Evolutionary conservation across 2,797 vertebrate genomes (phyloP).

Genomic region (Enteromius mattozi): DNA sequence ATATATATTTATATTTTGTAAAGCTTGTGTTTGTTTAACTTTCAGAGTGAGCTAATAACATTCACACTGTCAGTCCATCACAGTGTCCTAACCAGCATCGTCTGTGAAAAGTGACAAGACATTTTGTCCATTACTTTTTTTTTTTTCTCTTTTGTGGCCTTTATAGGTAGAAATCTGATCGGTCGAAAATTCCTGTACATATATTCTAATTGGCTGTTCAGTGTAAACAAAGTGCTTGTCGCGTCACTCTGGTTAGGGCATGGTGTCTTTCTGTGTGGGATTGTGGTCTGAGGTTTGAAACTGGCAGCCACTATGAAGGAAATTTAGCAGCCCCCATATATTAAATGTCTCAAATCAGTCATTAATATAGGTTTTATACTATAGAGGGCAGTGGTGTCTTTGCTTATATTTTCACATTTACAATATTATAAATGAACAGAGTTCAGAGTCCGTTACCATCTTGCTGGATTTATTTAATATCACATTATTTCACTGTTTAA

Average conservation of each 20-base stretch:
- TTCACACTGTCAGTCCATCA: neutral
- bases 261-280: neutral
- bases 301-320: constrained; percentile 50
- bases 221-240: no score
- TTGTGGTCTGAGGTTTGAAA: constrained; percentile 5
- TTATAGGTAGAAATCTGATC: neutral
- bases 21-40: neutral
- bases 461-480: neutral
- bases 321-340: neutral
- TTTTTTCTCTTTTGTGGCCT: neutral
- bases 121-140: neutral
- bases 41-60: neutral
- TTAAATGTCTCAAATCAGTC: neutral
- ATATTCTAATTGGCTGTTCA: neutral
- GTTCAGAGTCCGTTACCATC: neutral
- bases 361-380: neutral
- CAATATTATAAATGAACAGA: neutral
- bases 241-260: neutral
- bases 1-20: neutral
- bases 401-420: neutral
- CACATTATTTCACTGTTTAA: neutral
- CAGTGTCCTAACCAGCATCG: constrained; percentile 9
- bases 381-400: neutral
- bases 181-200: neutral
- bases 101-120: neutral